These are phyloP conservation scores for Agriopis marginaria DNA, from an alignment of 2,888 invertebrate genomes.

Conservation along the genomic window DNA sequence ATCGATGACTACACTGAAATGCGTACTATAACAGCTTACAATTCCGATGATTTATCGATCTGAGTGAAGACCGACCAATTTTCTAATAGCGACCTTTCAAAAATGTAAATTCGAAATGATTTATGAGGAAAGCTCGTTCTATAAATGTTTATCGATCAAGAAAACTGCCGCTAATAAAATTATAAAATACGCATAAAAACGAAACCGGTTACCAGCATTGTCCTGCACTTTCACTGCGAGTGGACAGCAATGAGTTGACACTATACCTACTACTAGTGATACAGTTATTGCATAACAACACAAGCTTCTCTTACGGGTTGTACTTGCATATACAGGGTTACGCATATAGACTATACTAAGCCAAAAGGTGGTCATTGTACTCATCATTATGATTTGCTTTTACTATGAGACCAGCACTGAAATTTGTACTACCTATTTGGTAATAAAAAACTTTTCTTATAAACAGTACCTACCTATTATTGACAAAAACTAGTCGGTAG, in stretches of 20 bases:
- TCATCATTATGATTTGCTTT: too few species aligned
- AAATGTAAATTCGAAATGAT: slow-evolving; percentile 38
- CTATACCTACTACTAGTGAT: slow-evolving; percentile 16
- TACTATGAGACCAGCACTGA: too few species aligned
- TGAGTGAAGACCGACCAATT: slow-evolving; percentile 25
- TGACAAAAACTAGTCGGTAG: too few species aligned
- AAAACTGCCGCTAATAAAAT: slow-evolving; percentile 31
- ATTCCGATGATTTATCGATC: slow-evolving; percentile 18
- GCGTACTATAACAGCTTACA: slow-evolving; percentile 22
- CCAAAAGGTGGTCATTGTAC: too few species aligned
- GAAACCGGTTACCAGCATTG: slow-evolving; percentile 27
- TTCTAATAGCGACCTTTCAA: slow-evolving; percentile 34
- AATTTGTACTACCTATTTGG: too few species aligned
- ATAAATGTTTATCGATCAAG: slow-evolving; percentile 33
- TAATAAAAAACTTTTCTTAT: too few species aligned
- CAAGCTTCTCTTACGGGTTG: slow-evolving; percentile 41
- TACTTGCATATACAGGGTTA: slow-evolving; percentile 46
- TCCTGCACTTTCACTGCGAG: slow-evolving; percentile 50
- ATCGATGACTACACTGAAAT: slow-evolving; percentile 32
- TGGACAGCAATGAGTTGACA: slow-evolving; percentile 52
- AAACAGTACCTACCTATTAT: too few species aligned
- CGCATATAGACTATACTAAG: too few species aligned
- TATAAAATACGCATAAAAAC: slow-evolving; percentile 31
- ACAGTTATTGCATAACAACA: slow-evolving; percentile 29
- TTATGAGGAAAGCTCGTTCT: slow-evolving; percentile 33